These are phyloP conservation scores for Darwinula stevensoni DNA, from an alignment of 2,888 invertebrate species.

Conservation along the genomic window DNA sequence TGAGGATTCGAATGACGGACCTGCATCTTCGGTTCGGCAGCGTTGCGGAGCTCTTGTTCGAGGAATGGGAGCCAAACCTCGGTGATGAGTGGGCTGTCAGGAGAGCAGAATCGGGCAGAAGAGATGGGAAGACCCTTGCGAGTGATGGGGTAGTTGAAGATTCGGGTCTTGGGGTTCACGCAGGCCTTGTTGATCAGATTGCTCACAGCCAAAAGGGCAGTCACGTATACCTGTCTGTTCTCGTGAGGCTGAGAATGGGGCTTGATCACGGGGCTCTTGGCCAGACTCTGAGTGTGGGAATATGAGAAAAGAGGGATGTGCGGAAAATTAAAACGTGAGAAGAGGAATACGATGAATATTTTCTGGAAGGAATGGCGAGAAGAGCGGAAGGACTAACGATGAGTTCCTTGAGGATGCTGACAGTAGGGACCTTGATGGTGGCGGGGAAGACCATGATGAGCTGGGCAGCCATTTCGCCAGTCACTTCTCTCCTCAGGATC, in stretches of 20 bases:
- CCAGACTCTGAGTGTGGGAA: no score
- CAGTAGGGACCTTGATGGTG: constrained; percentile 15
- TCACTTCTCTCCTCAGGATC: constrained; percentile 11
- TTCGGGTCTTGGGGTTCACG: constrained; percentile 10
- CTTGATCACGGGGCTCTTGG: no score
- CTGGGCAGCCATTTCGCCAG: constrained; percentile 11
- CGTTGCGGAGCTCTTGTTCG: constrained; percentile 8
- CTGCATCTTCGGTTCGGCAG: no score
- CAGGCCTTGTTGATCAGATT: constrained; percentile 14
- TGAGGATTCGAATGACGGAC: no score
- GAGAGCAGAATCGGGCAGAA: constrained; percentile 11
- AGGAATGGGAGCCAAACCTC: constrained; percentile 10
- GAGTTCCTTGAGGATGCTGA: no score
- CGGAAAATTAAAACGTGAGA: no score
- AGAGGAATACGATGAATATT: neutral
- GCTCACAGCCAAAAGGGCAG: constrained; percentile 13
- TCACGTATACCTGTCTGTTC: constrained; percentile 8
- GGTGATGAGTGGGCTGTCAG: constrained; percentile 9
- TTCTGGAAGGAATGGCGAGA: no score
- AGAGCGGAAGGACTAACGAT: no score
- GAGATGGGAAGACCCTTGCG: constrained; percentile 11
- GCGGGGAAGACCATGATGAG: constrained; percentile 12
- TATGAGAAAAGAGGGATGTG: no score
- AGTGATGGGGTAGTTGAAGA: constrained; percentile 11
- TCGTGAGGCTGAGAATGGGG: no score